Evolutionary conservation across 2,888 invertebrate genomes (phyloP), one percentile per base, ranked within the genome.

Genomic region (Philopedon plagiatum): DNA sequence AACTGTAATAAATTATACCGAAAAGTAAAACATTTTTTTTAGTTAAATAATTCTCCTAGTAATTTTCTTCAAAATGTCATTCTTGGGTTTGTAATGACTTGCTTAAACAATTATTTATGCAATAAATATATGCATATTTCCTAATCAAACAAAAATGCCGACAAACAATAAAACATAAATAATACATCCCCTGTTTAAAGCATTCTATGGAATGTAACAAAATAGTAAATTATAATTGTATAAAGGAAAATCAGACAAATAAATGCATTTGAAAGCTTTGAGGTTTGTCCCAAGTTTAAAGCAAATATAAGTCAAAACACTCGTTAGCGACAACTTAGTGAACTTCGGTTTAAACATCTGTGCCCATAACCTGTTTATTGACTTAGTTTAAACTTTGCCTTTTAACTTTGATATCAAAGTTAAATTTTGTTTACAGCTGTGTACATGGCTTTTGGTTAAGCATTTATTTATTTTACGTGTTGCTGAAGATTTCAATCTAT

Each of bases 281-380:
- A 46, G 21, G 46, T 21, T 46, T 19, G n/a, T n/a, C 15, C 11
- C n/a, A 11, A 5, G 46, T 19, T n/a, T 21, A 23, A 46, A 46
- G n/a, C 21, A 46, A 46, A 46, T 19, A 46, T 21, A 46, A n/a
- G 5, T 39, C 13, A 15, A 2, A 39, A 39, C 39, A 39, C 23
- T 46, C 46, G 46, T 46, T 46, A 46, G 46, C 9, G n/a, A 23
- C 21, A 46, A 21, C 46, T 21, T 46, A n/a, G 23, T 46, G 46
- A 46, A 46, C 46, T 21, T n/a, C n/a, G 46, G 19, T n/a, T 15
- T 46, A 23, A 23, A 21, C 15, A 46, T 23, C 46, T 18, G 9
- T 19, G 9, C 23, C 11, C 46, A 2, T 21, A 19, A 46, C 46
- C 8, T 46, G 23, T 46, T 21, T 23, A 46, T 46, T 46, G 11